These are phyloP conservation scores for Scatophagus argus DNA, from an alignment of 2,113 vertebrate genomes.

Conservation along the genomic window DNA sequence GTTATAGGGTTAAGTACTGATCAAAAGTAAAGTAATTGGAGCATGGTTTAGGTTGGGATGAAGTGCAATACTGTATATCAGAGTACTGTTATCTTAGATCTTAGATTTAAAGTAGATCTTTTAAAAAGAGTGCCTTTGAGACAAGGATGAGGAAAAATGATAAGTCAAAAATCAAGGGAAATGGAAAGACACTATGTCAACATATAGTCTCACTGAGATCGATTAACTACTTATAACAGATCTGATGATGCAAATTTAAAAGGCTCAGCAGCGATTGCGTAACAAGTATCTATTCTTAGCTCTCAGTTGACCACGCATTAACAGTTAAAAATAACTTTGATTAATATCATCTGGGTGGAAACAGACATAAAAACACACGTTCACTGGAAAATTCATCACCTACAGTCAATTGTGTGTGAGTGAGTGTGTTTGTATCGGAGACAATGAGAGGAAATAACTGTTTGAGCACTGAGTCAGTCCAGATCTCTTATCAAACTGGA, in stretches of 20 bases:
- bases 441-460: constrained; percentile 74
- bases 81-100: no score
- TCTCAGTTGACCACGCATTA: constrained; percentile 24
- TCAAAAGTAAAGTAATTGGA: neutral
- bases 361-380: constrained; percentile 34
- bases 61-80: neutral
- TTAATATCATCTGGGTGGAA: constrained; percentile 50
- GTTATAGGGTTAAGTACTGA: neutral
- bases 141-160: neutral
- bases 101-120: neutral
- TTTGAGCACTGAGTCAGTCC: constrained; percentile 47
- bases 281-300: constrained; percentile 19
- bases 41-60: neutral
- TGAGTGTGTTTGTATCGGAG: constrained; percentile 38
- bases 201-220: neutral
- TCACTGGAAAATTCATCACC: constrained; percentile 60
- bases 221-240: neutral
- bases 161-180: neutral
- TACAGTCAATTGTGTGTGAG: constrained; percentile 37
- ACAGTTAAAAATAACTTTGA: constrained; percentile 52
- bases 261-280: neutral
- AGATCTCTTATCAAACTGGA: constrained; percentile 37
- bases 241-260: neutral
- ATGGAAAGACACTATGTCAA: neutral
- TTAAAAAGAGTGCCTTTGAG: neutral